These are phyloP conservation scores for Cryptotermes secundus DNA, from an alignment of 1,140 invertebrate genomes.

Conservation along the genomic window DNA sequence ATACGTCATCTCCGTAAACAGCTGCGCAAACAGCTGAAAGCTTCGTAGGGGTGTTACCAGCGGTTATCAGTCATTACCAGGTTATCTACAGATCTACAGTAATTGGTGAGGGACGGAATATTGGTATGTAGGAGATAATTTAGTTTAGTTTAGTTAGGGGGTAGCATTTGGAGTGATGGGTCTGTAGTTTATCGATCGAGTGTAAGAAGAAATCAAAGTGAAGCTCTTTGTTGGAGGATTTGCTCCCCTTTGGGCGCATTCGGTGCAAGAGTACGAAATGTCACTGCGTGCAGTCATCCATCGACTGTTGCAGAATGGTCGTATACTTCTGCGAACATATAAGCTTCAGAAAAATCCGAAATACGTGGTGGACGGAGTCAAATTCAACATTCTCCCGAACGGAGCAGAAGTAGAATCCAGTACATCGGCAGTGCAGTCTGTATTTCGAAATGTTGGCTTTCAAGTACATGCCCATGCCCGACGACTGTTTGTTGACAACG, in stretches of 20 bases:
- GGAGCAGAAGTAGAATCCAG: constrained; percentile 32
- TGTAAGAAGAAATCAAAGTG: not conserved
- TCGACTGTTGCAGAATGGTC: constrained; percentile 60
- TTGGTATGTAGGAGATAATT: not conserved
- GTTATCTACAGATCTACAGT: too few species aligned
- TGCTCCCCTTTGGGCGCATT: constrained; percentile 44
- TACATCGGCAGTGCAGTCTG: constrained; percentile 8
- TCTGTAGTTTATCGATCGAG: not conserved
- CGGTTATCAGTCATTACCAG: too few species aligned
- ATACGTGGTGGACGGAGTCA: constrained; percentile 36
- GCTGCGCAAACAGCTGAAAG: constrained; percentile 10
- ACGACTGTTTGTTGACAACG: constrained; percentile 66
- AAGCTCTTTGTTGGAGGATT: constrained; percentile 6
- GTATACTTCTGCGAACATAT: constrained; percentile 34
- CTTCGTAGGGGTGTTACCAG: too few species aligned
- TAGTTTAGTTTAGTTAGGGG: not conserved
- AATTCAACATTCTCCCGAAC: constrained; percentile 36
- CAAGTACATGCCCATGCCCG: constrained; percentile 60
- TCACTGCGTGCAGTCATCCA: constrained; percentile 53
- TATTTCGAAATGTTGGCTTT: constrained; percentile 40
- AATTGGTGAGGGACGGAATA: not conserved
- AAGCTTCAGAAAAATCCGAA: constrained; percentile 34
- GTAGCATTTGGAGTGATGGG: not conserved
- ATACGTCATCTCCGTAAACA: not conserved
- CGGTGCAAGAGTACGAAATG: constrained; percentile 49